Evolutionary conservation across 2,888 invertebrate genomes (phyloP).

Genomic region (Acrobasis suavella): DNA sequence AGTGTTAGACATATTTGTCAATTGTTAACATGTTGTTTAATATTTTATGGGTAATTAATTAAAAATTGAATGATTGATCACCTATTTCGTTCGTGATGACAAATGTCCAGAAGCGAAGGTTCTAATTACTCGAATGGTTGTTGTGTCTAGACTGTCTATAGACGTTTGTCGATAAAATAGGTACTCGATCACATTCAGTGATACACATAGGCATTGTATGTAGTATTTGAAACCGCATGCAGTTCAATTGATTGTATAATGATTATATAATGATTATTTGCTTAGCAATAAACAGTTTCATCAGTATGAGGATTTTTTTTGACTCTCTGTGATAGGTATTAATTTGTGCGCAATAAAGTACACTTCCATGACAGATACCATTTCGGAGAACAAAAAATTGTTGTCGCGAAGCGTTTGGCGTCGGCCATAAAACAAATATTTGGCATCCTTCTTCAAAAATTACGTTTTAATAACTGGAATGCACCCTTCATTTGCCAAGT

Average conservation of each 20-base stretch:
- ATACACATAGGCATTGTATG: too few species aligned
- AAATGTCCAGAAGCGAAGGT: constrained; percentile 17
- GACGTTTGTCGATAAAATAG: constrained; percentile 30
- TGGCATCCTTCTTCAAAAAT: background rate
- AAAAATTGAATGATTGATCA: background rate
- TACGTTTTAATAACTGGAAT: background rate
- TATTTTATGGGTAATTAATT: background rate
- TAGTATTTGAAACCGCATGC: too few species aligned
- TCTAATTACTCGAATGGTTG: constrained; percentile 36
- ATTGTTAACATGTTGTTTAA: background rate
- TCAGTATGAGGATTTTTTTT: background rate
- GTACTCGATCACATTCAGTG: background rate
- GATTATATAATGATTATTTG: background rate
- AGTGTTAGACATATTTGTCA: background rate
- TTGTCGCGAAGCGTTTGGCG: background rate
- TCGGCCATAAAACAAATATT: background rate
- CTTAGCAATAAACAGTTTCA: background rate
- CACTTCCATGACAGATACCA: background rate
- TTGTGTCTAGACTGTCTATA: constrained; percentile 42
- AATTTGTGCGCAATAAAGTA: background rate
- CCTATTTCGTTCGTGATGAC: background rate
- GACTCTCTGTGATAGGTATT: background rate
- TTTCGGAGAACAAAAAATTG: background rate
- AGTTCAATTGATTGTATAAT: too few species aligned
- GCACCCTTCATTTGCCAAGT: constrained; percentile 8